phyloP scores from a whole-genome alignment of 1,140 invertebrate genomes.

The Plectus sambesii region DNA sequence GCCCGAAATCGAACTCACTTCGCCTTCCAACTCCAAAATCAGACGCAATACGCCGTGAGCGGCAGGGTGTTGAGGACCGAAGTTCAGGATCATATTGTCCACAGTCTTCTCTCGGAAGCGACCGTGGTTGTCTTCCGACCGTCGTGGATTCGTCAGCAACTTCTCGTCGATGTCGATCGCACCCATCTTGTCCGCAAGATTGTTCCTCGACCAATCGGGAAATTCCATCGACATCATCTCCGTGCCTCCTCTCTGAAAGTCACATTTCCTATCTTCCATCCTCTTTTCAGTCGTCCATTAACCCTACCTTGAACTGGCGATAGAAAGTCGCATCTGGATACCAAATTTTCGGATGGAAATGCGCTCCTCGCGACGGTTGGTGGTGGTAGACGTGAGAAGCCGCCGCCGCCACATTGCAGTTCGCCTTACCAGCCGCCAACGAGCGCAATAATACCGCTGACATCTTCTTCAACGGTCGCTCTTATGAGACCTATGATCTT shows the following conservation, averaged over 20 bases:
- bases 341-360: too few species aligned
- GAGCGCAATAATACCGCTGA: too few species aligned
- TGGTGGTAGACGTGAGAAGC: too few species aligned
- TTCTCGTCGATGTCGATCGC: constrained; percentile 28
- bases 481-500: too few species aligned
- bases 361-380: too few species aligned
- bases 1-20: constrained; percentile 55
- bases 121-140: constrained; percentile 20
- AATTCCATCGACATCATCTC: constrained; percentile 21
- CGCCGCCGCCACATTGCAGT: too few species aligned
- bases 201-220: constrained; percentile 14
- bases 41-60: constrained; percentile 92
- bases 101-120: constrained; percentile 33
- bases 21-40: constrained; percentile 85
- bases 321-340: constrained; percentile 43
- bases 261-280: neutral
- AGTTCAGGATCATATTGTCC: constrained; percentile 65
- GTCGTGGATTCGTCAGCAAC: constrained; percentile 16
- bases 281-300: constrained; percentile 2
- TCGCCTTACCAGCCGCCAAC: too few species aligned
- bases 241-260: constrained; percentile 28
- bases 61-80: constrained; percentile 95
- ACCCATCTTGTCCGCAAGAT: constrained; percentile 21
- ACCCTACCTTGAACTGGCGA: constrained; percentile 34
- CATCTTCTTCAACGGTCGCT: too few species aligned